These are phyloP conservation scores for Plestiodon gilberti DNA, from an alignment of 2,113 vertebrate genomes.

Conservation along the genomic window DNA sequence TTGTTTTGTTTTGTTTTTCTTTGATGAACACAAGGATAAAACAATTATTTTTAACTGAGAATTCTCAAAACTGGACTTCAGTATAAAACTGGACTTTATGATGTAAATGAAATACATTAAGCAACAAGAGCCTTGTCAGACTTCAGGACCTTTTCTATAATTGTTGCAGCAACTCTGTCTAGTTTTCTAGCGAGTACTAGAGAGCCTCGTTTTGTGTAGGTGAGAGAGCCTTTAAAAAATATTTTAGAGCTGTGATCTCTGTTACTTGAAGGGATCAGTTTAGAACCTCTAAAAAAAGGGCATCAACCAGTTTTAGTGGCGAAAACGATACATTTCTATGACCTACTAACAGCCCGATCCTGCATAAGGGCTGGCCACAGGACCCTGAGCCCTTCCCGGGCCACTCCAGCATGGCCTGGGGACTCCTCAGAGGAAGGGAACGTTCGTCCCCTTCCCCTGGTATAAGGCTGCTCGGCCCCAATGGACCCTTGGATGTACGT, in stretches of 20 bases:
- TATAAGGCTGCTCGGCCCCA: no score
- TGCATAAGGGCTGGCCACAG: no score
- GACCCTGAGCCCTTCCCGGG: no score
- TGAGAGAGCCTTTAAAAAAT: neutral
- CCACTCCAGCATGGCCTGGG: no score
- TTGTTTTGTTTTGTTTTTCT: no score
- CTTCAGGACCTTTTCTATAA: neutral
- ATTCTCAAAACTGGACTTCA: neutral
- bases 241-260: neutral
- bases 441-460: no score
- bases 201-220: neutral
- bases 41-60: neutral
- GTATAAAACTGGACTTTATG: rapidly evolving
- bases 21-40: neutral
- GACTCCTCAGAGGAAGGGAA: no score
- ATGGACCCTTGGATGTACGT: no score
- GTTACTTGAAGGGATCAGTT: neutral
- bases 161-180: neutral
- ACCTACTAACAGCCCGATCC: no score
- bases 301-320: neutral
- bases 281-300: neutral
- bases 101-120: neutral
- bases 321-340: neutral
- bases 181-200: neutral
- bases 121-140: neutral